These are phyloP conservation scores for Peribatodes rhomboidaria DNA, from an alignment of 2,888 invertebrate species.

Conservation along the genomic window DNA sequence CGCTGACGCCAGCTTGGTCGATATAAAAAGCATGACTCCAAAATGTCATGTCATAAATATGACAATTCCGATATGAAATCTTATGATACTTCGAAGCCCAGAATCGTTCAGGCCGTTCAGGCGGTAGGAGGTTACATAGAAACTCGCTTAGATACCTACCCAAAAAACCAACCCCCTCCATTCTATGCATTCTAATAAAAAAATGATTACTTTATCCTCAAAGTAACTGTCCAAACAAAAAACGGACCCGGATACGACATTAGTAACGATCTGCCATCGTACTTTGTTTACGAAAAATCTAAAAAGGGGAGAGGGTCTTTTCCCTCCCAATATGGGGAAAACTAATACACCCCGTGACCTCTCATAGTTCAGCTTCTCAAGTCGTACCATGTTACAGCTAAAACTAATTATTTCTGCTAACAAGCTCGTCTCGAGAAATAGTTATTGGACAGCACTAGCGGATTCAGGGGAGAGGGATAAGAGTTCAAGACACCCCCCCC, in stretches of 20 bases:
- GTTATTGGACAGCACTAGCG: constrained; percentile 17
- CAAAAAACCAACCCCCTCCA: too few species aligned
- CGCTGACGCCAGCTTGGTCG: too few species aligned
- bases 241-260: neutral
- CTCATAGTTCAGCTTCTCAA: constrained; percentile 5
- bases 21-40: too few species aligned
- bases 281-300: constrained; percentile 9
- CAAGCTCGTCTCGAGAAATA: constrained; percentile 15
- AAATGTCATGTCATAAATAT: too few species aligned
- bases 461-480: too few species aligned
- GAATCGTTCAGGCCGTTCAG: too few species aligned
- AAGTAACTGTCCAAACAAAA: neutral
- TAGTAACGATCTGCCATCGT: constrained; percentile 4
- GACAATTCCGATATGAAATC: too few species aligned
- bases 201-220: neutral
- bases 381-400: neutral
- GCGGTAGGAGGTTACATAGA: too few species aligned
- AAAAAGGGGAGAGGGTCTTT: neutral
- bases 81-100: too few species aligned
- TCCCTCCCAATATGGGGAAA: neutral
- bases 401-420: constrained; percentile 11
- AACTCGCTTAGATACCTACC: too few species aligned
- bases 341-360: neutral
- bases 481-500: too few species aligned
- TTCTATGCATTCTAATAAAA: constrained; percentile 7